Evolutionary conservation across 1,140 invertebrate genomes (phyloP), one percentile per base, ranked within the genome.

Genomic region (Galleria mellonella): DNA sequence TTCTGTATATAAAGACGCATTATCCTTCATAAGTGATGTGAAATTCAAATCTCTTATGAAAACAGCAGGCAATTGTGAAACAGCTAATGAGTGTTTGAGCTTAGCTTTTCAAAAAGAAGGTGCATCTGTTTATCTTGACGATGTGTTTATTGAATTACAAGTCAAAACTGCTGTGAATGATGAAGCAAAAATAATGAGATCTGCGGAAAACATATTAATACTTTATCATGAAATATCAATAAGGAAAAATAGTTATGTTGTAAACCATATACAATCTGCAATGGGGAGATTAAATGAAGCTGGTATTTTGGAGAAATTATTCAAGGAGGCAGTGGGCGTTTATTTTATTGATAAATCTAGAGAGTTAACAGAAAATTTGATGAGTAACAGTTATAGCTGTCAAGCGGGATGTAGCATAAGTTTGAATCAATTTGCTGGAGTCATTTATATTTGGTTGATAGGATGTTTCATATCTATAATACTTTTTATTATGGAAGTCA

Each of bases 161-260:
- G 52, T 55, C 1, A 10, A 13, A 2, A 67, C 76, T 2, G 55
- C 66, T 15, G 51, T 73, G 0, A 56, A 74, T 8, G 51, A 65
- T 15, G 81, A 84, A 50, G 77, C 81, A 8, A 69, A 52, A 42
- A 44, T 79, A 0, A 15, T 82, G 5, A 51, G 55, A 41, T 36
- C 63, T 5, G 9, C 52, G 7, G 63, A 81, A 32, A 64, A 64
- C 27, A 44, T 83, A 8, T 6, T 83, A 3, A 59, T 53, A 0
- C 47, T 79, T 5, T 83, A 71, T 43, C 73, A 83, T 14, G 78
- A 84, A 49, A 83, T 84, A 67, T 31, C 79, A 17, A 43, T 83
- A 1, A 47, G 68, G 4, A 84, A 78, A 33, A 32, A 65, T 9
- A 62, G 62, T 51, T 33, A 43, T 0, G 40, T 78, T 0, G 45